Percentiles rank a stretch among this genome's conserved stretches.
These are phyloP conservation scores for Melanophora roralis DNA, from an alignment of 2,888 invertebrate species.

Conservation along the genomic window DNA sequence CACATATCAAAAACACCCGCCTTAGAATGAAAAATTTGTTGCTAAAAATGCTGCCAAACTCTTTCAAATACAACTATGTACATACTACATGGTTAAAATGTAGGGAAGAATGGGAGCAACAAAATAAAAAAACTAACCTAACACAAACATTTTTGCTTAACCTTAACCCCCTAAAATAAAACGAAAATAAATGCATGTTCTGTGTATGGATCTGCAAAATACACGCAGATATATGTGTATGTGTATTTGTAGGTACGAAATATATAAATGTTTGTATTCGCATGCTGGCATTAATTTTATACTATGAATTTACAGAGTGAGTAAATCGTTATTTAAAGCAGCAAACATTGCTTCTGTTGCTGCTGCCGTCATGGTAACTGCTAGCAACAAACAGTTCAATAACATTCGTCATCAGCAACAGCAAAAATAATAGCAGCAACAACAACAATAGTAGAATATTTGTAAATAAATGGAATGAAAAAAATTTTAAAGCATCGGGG, in stretches of 20 bases:
- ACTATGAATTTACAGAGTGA: constrained; percentile 9
- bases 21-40: not conserved
- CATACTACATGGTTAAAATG: constrained; percentile 17
- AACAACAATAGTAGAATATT: not conserved
- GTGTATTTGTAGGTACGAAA: not conserved
- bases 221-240: not conserved
- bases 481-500: constrained; percentile 4
- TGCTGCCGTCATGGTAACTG: constrained; percentile 22
- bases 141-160: constrained; percentile 60
- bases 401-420: constrained; percentile 47
- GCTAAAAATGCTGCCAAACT: constrained; percentile 12
- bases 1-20: constrained; percentile 37
- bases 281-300: no score
- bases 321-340: constrained; percentile 46
- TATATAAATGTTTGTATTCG: constrained; percentile 9
- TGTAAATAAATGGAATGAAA: not conserved
- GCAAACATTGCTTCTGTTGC: constrained; percentile 32
- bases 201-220: constrained; percentile 25
- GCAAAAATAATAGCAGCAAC: not conserved
- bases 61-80: no score
- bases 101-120: constrained; percentile 38
- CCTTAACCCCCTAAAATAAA: constrained; percentile 61
- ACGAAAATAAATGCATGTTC: constrained; percentile 19
- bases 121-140: constrained; percentile 62
- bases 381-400: constrained; percentile 58